phyloP scores from a whole-genome alignment of 2,113 vertebrate species.

The Odocoileus hemionus region DNA sequence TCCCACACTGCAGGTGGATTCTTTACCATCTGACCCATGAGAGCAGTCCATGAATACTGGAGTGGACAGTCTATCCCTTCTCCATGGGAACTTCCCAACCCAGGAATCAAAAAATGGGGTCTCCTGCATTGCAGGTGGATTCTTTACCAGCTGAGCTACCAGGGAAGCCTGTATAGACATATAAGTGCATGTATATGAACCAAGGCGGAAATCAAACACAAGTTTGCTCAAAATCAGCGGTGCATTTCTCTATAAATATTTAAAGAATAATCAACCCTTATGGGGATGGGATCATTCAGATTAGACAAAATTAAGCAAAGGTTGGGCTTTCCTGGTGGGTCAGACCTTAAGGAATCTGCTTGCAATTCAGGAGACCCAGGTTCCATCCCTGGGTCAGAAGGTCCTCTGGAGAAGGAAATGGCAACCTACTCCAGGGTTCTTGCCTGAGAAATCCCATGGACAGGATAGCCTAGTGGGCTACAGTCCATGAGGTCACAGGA shows the following conservation, averaged over 20 bases:
- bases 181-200: background rate
- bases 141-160: background rate
- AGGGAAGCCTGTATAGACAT: background rate
- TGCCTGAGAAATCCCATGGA: background rate
- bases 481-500: background rate
- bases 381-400: background rate
- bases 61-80: background rate
- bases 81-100: background rate
- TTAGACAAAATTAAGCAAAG: background rate
- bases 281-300: constrained; percentile 33
- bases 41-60: background rate
- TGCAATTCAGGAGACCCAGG: background rate
- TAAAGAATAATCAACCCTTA: constrained; percentile 51
- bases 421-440: background rate
- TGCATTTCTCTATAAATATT: background rate
- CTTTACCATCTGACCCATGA: background rate
- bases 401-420: background rate
- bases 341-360: background rate
- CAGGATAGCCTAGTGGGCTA: background rate
- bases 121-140: background rate
- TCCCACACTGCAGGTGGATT: background rate
- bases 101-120: background rate
- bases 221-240: background rate
- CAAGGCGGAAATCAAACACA: background rate
- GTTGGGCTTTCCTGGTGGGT: background rate